Conservation (phyloP, 2,113 vertebrate species). For the Rhynchomys soricoides region DNA sequence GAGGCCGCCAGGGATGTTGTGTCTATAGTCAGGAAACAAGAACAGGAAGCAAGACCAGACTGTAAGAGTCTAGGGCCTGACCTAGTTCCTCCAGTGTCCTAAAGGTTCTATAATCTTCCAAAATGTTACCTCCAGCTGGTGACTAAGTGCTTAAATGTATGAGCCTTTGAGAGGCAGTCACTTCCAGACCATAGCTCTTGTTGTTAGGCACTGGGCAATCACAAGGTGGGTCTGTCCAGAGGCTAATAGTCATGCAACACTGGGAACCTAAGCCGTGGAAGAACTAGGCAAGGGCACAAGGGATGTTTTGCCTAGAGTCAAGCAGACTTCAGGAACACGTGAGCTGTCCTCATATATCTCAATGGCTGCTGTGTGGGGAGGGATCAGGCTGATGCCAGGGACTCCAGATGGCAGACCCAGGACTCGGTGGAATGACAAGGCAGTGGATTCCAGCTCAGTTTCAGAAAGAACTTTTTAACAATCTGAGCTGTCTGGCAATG, state of each 20-base stretch:
- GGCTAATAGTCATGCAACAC: neutral
- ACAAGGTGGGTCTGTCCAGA: neutral
- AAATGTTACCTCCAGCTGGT: neutral
- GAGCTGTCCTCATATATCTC: slow-evolving; percentile 74
- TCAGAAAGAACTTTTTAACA: slow-evolving; percentile 74
- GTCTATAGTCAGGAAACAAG: neutral
- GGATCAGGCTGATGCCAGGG: slow-evolving; percentile 71
- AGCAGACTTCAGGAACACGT: neutral
- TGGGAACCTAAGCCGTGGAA: neutral
- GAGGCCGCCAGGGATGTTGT: neutral
- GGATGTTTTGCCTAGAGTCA: neutral
- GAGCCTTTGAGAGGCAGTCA: neutral
- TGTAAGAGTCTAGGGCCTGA: neutral
- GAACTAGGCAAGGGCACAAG: neutral
- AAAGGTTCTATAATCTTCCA: neutral
- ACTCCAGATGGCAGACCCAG: slow-evolving; percentile 79
- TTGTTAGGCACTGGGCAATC: neutral
- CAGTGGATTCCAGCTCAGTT: slow-evolving; percentile 69
- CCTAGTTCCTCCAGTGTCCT: neutral
- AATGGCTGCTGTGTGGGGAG: slow-evolving; percentile 66
- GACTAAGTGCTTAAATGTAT: too few relatives aligned
- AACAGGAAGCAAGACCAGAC: neutral
- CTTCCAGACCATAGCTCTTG: neutral
- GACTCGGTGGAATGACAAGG: slow-evolving; percentile 74
- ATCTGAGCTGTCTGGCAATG: slow-evolving; percentile 74